These are phyloP conservation scores for Phymatocera aterrima DNA, from an alignment of 2,888 invertebrate genomes.

Conservation along the genomic window DNA sequence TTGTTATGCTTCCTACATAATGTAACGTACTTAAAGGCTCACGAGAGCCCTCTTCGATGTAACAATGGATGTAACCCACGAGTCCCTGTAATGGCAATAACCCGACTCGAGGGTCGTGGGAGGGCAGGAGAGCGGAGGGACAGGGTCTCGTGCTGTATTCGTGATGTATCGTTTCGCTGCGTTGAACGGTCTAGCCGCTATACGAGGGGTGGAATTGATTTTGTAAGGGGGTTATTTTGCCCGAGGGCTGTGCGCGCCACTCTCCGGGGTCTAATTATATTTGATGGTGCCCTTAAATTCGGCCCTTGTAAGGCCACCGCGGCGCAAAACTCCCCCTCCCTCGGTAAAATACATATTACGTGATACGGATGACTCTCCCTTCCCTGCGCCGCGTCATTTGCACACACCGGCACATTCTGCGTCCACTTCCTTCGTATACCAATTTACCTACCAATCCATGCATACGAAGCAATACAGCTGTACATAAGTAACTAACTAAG, in stretches of 20 bases:
- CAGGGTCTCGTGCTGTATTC: slow-evolving; percentile 23
- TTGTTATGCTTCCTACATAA: slow-evolving; percentile 63
- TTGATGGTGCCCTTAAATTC: slow-evolving; percentile 42
- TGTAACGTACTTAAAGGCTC: slow-evolving; percentile 62
- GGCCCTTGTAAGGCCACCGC: slow-evolving; percentile 26
- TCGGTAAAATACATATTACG: slow-evolving; percentile 24
- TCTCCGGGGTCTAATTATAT: slow-evolving; percentile 41
- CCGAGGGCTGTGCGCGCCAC: slow-evolving; percentile 28
- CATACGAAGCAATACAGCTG: background rate
- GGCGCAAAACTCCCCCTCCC: background rate
- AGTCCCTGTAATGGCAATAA: slow-evolving; percentile 57
- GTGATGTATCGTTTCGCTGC: slow-evolving; percentile 44
- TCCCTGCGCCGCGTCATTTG: background rate
- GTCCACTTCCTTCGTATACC: background rate
- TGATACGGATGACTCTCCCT: slow-evolving; percentile 15
- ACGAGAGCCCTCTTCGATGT: slow-evolving; percentile 64
- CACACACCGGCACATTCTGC: background rate
- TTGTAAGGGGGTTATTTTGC: slow-evolving; percentile 39
- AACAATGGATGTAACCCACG: slow-evolving; percentile 64
- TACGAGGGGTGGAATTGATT: slow-evolving; percentile 41
- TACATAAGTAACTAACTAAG: too few relatives aligned
- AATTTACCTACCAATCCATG: background rate
- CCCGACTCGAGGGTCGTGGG: slow-evolving; percentile 49
- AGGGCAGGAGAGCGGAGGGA: too few relatives aligned
- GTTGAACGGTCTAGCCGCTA: slow-evolving; percentile 40